These are phyloP conservation scores for Papilio demoleus DNA, from an alignment of 2,888 invertebrate species.

Conservation along the genomic window DNA sequence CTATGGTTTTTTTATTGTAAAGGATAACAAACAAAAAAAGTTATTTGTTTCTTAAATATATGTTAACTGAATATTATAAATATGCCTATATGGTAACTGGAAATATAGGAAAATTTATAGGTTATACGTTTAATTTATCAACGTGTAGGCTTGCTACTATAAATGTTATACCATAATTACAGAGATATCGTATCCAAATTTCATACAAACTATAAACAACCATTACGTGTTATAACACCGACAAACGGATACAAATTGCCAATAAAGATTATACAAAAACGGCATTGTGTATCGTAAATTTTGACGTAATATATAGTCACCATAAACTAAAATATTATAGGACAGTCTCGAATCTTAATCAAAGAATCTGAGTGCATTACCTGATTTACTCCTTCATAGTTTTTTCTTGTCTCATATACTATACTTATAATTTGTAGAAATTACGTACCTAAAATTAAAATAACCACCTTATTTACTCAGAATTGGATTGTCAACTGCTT, in stretches of 20 bases:
- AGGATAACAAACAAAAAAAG: no score
- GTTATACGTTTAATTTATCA: conserved; percentile 14
- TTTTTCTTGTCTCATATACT: no score
- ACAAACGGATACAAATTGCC: conserved; percentile 32
- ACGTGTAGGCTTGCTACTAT: conserved; percentile 1
- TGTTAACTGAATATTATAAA: not conserved
- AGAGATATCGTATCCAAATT: conserved; percentile 23
- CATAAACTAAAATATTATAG: not conserved
- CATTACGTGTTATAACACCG: conserved; percentile 29
- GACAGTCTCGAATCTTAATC: not conserved
- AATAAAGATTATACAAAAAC: conserved; percentile 26
- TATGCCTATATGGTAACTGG: not conserved
- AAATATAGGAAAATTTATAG: conserved; percentile 10
- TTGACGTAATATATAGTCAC: conserved; percentile 26
- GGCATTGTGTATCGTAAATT: conserved; percentile 20
- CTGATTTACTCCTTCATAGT: no score
- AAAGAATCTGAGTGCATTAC: not conserved
- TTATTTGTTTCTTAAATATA: no score
- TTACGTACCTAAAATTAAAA: not conserved
- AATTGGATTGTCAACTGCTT: not conserved
- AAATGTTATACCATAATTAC: no score
- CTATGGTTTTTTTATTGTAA: no score
- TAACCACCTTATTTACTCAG: not conserved
- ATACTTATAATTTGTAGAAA: no score
- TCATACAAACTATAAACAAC: conserved; percentile 17